phyloP scores from a whole-genome alignment of 2,797 vertebrate species.

The Picus viridis region DNA sequence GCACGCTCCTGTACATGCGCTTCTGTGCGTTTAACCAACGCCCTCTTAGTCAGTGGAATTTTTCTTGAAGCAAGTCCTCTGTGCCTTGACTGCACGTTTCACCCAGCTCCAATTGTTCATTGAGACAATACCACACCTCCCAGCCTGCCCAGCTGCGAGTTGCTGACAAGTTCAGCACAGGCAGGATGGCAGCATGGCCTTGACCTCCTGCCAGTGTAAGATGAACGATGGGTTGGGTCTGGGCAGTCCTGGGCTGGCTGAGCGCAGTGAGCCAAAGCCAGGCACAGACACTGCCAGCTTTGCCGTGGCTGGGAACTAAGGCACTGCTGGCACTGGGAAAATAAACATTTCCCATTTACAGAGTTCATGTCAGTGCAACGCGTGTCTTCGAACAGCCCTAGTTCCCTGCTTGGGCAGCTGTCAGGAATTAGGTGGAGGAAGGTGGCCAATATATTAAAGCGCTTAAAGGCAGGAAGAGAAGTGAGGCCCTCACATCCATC shows the following conservation, averaged over 20 bases:
- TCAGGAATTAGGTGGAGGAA: constrained; percentile 69
- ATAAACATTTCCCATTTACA: constrained; percentile 44
- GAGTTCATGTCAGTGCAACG: constrained; percentile 25
- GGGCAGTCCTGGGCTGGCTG: background rate
- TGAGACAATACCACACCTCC: constrained; percentile 13
- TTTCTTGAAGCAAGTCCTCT: background rate
- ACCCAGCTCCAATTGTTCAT: constrained; percentile 10
- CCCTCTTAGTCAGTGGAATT: background rate
- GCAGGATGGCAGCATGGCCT: constrained; percentile 38
- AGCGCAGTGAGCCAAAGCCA: background rate
- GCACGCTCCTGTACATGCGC: fast-evolving
- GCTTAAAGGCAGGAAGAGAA: constrained; percentile 69
- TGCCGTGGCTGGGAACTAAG: background rate
- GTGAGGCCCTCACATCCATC: constrained; percentile 68
- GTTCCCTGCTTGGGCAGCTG: constrained; percentile 61
- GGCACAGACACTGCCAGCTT: background rate
- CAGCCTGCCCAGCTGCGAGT: background rate
- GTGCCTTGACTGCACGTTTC: background rate
- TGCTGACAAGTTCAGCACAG: background rate
- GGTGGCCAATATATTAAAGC: constrained; percentile 61
- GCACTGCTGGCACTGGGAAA: background rate
- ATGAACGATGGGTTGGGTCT: background rate
- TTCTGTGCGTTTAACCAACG: fast-evolving
- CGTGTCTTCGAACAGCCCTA: background rate
- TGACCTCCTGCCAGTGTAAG: constrained; percentile 17